phyloP scores from a whole-genome alignment of 2,113 vertebrate genomes.

The Larimichthys polyactis region DNA sequence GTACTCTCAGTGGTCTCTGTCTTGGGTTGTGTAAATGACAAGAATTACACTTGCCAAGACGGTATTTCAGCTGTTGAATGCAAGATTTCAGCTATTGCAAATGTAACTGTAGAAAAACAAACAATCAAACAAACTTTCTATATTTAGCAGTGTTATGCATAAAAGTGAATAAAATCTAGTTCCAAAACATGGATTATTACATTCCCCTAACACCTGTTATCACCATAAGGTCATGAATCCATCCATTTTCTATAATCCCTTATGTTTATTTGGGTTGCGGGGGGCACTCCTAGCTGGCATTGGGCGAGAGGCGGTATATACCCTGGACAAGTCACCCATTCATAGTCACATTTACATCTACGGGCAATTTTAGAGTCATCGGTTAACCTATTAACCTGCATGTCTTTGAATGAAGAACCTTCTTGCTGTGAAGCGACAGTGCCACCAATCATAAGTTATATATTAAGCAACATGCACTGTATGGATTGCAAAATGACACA shows the following conservation, averaged over 20 bases:
- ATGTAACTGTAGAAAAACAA: neutral
- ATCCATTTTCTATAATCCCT: no score
- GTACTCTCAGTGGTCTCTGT: neutral
- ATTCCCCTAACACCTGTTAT: neutral
- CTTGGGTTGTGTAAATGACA: neutral
- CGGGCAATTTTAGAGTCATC: no score
- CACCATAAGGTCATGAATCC: no score
- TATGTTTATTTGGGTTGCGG: no score
- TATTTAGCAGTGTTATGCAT: neutral
- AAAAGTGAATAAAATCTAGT: neutral
- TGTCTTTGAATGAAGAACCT: no score
- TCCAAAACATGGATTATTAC: neutral
- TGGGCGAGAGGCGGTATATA: no score
- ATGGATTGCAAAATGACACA: neutral
- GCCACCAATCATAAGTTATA: no score
- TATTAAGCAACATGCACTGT: neutral
- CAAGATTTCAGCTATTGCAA: neutral
- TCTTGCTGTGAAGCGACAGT: no score
- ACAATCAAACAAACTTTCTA: neutral
- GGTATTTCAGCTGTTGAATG: neutral
- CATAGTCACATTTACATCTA: no score
- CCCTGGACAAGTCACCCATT: no score
- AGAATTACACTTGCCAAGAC: neutral
- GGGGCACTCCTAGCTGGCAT: no score
- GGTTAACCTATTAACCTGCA: no score